phyloP scores from a whole-genome alignment of 30 jellyfish, hydroid and myxozoan species.

The Chironex yamaguchii region DNA sequence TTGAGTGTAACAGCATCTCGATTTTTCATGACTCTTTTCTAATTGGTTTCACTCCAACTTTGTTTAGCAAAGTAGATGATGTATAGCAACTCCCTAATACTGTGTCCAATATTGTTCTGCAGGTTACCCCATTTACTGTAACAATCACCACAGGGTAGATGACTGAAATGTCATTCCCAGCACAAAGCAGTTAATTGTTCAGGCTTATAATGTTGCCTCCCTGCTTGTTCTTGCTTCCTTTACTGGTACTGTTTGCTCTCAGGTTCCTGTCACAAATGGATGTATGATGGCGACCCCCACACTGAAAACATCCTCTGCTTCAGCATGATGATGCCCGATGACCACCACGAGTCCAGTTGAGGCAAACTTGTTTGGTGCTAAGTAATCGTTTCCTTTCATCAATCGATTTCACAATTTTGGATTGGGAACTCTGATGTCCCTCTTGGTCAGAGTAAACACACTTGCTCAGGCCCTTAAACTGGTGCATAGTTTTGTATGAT shows the following conservation, averaged over 20 bases:
- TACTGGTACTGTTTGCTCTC: too few species aligned
- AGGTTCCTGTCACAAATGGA: conserved; percentile 68
- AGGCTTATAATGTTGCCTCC: too few species aligned
- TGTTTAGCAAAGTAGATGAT: neutral
- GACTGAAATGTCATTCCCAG: too few species aligned
- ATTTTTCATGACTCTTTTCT: neutral
- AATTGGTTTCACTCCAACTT: neutral
- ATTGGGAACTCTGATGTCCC: too few species aligned
- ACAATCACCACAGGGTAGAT: neutral
- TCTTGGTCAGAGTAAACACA: too few species aligned
- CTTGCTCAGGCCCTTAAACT: too few species aligned
- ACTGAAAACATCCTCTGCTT: conserved; percentile 31
- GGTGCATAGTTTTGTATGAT: too few species aligned
- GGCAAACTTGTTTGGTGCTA: conserved; percentile 64
- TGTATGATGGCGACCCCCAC: conserved; percentile 73
- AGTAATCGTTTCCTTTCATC: too few species aligned
- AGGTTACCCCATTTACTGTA: neutral
- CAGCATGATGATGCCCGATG: conserved; percentile 69
- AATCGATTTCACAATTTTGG: too few species aligned
- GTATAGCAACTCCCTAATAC: neutral
- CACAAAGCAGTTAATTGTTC: too few species aligned
- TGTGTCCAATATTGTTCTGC: neutral
- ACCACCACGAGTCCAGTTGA: conserved; percentile 72
- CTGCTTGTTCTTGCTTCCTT: too few species aligned
- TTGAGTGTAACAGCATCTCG: neutral